Percentiles rank a stretch among this genome's conserved stretches.
phyloP scores from a whole-genome alignment of 2,113 vertebrate species.

The Rhinoderma darwinii region DNA sequence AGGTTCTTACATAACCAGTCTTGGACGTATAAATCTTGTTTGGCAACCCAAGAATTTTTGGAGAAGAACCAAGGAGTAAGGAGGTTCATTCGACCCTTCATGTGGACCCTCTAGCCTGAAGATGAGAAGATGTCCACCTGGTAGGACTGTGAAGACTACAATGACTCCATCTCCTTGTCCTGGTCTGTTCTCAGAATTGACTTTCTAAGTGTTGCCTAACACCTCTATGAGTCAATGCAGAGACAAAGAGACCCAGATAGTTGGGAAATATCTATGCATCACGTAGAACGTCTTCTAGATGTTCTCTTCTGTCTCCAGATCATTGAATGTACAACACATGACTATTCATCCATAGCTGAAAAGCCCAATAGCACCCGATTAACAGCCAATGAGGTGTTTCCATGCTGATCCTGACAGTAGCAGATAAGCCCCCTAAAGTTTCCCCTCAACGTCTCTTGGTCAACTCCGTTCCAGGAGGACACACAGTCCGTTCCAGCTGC shows the following conservation, averaged over 20 bases:
- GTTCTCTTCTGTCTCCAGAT: background rate
- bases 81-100: background rate
- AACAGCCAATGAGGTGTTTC: slow-evolving; percentile 70
- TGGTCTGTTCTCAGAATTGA: background rate
- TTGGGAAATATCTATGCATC: slow-evolving; percentile 27
- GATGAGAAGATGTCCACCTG: background rate
- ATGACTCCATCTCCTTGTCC: background rate
- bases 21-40: background rate
- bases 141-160: background rate
- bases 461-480: slow-evolving; percentile 61
- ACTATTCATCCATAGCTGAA: background rate
- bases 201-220: background rate
- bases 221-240: slow-evolving; percentile 31
- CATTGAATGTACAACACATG: background rate
- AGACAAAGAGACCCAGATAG: background rate
- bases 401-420: slow-evolving; percentile 78
- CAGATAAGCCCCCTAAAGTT: slow-evolving; percentile 72
- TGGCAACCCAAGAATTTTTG: background rate
- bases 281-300: background rate
- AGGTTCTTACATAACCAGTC: background rate
- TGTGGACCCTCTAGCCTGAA: background rate
- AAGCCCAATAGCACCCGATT: slow-evolving; percentile 42
- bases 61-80: background rate
- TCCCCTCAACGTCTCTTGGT: slow-evolving; percentile 72
- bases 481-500: slow-evolving; percentile 67